Conservation (phyloP, 2,113 vertebrate genomes). For the Equus przewalskii region DNA sequence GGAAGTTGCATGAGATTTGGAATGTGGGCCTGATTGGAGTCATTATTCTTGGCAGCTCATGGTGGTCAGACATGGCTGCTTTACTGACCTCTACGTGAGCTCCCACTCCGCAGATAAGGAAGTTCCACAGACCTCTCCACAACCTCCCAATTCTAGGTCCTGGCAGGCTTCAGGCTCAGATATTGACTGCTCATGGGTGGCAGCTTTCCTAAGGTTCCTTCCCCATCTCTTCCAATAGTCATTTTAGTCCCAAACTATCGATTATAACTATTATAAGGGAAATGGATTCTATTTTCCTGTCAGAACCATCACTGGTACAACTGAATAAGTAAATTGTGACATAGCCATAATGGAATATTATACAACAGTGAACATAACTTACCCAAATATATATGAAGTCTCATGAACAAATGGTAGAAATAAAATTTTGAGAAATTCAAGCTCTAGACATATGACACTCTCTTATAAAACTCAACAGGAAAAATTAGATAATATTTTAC, state of each 20-base stretch:
- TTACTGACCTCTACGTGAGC: neutral
- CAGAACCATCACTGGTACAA: neutral
- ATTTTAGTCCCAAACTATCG: neutral
- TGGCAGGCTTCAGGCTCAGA: neutral
- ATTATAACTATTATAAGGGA: neutral
- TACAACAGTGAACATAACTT: neutral
- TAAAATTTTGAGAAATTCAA: neutral
- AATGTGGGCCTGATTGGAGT: neutral
- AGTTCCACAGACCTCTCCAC: neutral
- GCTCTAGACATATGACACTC: neutral
- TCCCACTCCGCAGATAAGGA: rapidly evolving
- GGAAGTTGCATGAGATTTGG: neutral
- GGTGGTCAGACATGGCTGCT: neutral
- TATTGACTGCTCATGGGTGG: neutral
- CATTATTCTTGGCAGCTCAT: neutral
- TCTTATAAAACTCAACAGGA: neutral
- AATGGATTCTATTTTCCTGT: neutral
- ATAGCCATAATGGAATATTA: neutral
- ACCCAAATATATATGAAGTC: neutral
- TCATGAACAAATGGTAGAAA: neutral
- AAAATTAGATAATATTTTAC: neutral
- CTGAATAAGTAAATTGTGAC: neutral
- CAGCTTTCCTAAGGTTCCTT: neutral
- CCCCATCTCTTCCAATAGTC: neutral
- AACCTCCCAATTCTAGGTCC: neutral